A percentile compares a stretch with the other conserved stretches of the same genome.
Conservation (phyloP, 2,113 vertebrate species). For the Chrysemys picta region DNA sequence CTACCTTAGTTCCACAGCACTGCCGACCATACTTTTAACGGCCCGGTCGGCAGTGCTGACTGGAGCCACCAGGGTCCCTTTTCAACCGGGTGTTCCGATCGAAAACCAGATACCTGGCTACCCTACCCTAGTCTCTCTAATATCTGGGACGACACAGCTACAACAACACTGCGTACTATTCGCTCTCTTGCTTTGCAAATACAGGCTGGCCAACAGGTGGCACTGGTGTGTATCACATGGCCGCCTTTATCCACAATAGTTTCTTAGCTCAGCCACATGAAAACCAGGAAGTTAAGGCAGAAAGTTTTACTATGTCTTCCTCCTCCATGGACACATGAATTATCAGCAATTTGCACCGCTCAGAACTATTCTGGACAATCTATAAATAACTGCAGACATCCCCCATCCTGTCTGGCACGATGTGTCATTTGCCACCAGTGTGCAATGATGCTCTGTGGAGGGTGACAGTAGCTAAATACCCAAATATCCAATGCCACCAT, state of each 20-base stretch:
- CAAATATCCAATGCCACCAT: not conserved
- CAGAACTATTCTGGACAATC: not conserved
- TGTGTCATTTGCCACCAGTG: not conserved
- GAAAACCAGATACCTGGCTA: too few species aligned
- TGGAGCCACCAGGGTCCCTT: too few species aligned
- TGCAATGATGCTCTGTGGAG: not conserved
- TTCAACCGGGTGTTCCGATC: too few species aligned
- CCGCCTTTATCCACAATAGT: not conserved
- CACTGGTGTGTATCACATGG: fast-evolving
- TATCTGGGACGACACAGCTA: not conserved
- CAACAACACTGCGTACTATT: not conserved
- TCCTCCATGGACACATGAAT: not conserved
- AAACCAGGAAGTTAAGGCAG: not conserved
- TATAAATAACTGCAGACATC: not conserved
- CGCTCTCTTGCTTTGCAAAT: not conserved
- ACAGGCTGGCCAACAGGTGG: fast-evolving
- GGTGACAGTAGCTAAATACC: not conserved
- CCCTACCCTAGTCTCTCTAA: not conserved
- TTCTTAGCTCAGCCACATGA: not conserved
- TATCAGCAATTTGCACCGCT: not conserved
- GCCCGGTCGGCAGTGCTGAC: too few species aligned
- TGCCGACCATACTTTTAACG: too few species aligned
- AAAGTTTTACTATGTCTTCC: not conserved
- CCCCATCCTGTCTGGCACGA: not conserved
- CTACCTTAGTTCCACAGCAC: too few species aligned